Conservation (phyloP, 2,113 vertebrate species). For the Microcebus jonahi region DNA sequence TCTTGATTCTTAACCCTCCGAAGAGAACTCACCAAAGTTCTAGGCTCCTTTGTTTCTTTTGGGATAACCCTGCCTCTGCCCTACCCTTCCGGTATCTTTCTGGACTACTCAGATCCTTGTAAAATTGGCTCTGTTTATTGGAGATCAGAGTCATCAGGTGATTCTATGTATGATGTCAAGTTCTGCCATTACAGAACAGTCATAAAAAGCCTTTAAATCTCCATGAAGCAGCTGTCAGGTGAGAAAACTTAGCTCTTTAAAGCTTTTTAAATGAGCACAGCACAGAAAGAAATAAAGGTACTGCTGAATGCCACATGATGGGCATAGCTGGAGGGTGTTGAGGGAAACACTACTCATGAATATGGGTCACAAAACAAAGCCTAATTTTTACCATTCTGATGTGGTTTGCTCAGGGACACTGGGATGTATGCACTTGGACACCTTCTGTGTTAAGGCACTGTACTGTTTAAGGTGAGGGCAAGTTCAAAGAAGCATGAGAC, state of each 20-base stretch:
- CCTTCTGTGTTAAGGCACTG: neutral
- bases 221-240: constrained; percentile 2
- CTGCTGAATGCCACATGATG: neutral
- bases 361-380: neutral
- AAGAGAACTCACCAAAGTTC: neutral
- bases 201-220: neutral
- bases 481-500: neutral
- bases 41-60: neutral
- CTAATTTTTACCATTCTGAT: neutral
- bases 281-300: neutral
- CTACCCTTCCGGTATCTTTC: neutral
- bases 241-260: neutral
- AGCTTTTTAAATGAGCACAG: neutral
- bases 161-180: neutral
- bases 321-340: neutral
- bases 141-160: neutral
- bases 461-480: neutral
- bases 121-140: neutral
- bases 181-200: constrained; percentile 12
- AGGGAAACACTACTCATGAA: neutral
- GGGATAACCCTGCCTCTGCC: neutral
- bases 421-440: neutral
- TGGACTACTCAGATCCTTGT: neutral
- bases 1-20: neutral
- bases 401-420: neutral